Conservation (phyloP, 2,888 invertebrate genomes). For the Blomia tropicalis region DNA sequence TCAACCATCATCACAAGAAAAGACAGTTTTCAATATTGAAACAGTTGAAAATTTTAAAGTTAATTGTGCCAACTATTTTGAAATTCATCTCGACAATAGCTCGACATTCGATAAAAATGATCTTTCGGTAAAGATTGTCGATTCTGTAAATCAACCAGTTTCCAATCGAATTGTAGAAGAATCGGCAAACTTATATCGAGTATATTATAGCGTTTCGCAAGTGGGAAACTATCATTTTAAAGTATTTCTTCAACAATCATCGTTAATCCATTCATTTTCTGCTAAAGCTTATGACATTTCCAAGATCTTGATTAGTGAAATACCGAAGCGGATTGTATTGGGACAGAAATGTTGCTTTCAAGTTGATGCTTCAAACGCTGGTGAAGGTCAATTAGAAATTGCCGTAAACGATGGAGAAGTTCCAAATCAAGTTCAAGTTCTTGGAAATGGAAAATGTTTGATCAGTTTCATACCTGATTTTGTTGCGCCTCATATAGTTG, state of each 20-base stretch:
- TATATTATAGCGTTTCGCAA: conserved; percentile 80
- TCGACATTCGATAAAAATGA: conserved; percentile 44
- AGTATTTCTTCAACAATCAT: conserved; percentile 71
- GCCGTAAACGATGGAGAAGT: conserved; percentile 98
- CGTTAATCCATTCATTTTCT: conserved; percentile 70
- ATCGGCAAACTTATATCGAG: conserved; percentile 55
- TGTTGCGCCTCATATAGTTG: conserved; percentile 75
- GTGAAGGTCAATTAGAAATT: conserved; percentile 96
- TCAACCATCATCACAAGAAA: conserved; percentile 20
- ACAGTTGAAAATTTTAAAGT: conserved; percentile 76
- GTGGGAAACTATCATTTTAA: conserved; percentile 83
- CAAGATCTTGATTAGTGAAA: conserved; percentile 80
- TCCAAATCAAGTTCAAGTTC: conserved; percentile 88
- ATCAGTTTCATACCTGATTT: conserved; percentile 86
- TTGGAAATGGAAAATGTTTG: conserved; percentile 81
- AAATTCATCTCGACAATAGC: conserved; percentile 51
- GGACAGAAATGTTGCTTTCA: conserved; percentile 91
- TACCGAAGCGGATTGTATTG: conserved; percentile 68
- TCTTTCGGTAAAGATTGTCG: conserved; percentile 44
- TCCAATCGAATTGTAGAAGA: conserved; percentile 62
- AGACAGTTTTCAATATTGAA: conserved; percentile 45
- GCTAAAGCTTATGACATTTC: conserved; percentile 89
- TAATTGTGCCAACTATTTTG: conserved; percentile 71
- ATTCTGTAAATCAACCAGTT: conserved; percentile 67
- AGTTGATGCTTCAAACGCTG: conserved; percentile 95